These are phyloP conservation scores for Dolichopus griseipennis DNA, from an alignment of 2,888 invertebrate genomes.

Conservation along the genomic window DNA sequence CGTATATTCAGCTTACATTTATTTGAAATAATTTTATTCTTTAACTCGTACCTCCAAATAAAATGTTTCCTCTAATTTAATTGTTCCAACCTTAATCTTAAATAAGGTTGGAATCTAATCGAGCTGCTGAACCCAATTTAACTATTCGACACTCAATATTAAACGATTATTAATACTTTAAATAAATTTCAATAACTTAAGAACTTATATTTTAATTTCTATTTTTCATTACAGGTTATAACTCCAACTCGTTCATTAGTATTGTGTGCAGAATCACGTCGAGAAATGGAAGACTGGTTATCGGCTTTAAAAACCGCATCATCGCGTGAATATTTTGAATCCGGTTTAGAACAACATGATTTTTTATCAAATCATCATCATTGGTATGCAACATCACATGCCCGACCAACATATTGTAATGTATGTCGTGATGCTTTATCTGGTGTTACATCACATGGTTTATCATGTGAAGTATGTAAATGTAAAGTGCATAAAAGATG, in stretches of 20 bases:
- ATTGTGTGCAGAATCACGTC: constrained; percentile 67
- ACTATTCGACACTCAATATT: no score
- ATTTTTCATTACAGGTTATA: constrained; percentile 51
- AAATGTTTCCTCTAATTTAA: no score
- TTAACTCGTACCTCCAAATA: no score
- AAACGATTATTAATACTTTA: no score
- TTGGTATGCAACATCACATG: constrained; percentile 89
- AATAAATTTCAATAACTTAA: no score
- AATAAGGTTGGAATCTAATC: no score
- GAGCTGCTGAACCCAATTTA: no score
- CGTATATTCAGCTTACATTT: no score
- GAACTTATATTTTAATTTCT: not conserved
- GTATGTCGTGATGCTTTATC: constrained; percentile 88
- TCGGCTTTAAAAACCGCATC: constrained; percentile 68
- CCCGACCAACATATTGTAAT: constrained; percentile 93
- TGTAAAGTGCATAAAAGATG: constrained; percentile 95
- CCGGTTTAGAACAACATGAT: constrained; percentile 54
- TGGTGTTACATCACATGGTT: constrained; percentile 90
- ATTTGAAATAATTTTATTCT: no score
- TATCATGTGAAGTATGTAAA: constrained; percentile 96
- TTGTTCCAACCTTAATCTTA: no score
- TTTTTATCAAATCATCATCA: constrained; percentile 62
- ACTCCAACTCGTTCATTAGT: constrained; percentile 70
- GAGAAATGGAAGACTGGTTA: constrained; percentile 91
- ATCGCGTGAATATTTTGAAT: constrained; percentile 42